Conservation (phyloP, 2,113 vertebrate genomes). For the Neotoma lepida region DNA sequence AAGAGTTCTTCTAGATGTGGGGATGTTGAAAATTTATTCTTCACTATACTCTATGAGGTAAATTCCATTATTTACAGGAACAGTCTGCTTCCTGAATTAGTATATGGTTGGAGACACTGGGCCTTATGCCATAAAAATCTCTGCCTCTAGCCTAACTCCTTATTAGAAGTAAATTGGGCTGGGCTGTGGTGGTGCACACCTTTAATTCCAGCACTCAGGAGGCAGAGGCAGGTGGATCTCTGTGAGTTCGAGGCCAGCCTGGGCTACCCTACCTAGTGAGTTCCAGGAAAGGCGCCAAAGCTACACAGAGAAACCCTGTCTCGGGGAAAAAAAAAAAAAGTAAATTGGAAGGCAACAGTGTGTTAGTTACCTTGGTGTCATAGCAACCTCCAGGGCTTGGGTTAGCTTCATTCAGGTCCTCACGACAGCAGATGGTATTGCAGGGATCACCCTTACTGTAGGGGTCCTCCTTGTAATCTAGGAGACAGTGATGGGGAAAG, state of each 20-base stretch:
- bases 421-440: conserved; percentile 94
- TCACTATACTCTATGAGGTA: background rate
- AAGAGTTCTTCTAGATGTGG: background rate
- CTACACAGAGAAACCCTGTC: too few relatives aligned
- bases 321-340: too few relatives aligned
- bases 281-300: too few relatives aligned
- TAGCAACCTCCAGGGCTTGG: conserved; percentile 92
- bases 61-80: background rate
- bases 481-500: conserved; percentile 1
- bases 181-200: too few relatives aligned
- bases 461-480: conserved; percentile 91
- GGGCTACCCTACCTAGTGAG: too few relatives aligned
- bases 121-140: background rate
- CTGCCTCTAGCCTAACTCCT: conserved; percentile 1
- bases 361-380: conserved; percentile 90
- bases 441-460: conserved; percentile 91
- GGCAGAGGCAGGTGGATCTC: too few relatives aligned
- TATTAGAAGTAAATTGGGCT: background rate
- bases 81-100: background rate
- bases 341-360: background rate
- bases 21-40: background rate
- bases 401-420: conserved; percentile 86
- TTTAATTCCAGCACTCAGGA: too few relatives aligned
- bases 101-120: background rate
- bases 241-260: too few relatives aligned